Conservation (phyloP, 2,113 vertebrate species). For the Oncorhynchus tshawytscha region DNA sequence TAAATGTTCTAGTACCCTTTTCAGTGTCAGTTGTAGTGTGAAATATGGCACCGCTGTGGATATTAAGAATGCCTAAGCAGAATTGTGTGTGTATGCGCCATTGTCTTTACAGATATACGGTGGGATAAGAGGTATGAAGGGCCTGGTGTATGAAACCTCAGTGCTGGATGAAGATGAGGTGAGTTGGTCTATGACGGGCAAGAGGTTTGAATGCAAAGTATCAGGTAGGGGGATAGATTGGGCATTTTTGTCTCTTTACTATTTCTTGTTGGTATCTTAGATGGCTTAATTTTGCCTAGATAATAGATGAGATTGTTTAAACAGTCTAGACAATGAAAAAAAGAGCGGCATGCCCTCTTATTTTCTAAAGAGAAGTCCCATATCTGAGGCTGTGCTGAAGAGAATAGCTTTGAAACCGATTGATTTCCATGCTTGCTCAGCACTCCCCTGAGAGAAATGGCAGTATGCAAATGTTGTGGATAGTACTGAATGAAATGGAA, state of each 20-base stretch:
- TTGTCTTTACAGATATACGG: constrained; percentile 82
- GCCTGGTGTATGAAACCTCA: constrained; percentile 95
- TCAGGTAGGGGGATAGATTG: no score
- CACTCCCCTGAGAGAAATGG: no score
- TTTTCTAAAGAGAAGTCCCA: not conserved
- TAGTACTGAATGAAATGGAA: no score
- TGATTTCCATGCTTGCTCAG: not conserved
- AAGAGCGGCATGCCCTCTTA: no score
- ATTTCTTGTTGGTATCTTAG: no score
- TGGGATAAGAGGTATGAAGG: constrained; percentile 97
- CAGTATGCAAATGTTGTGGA: no score
- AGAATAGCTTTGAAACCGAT: not conserved
- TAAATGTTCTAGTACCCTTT: not conserved
- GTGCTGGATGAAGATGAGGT: constrained; percentile 97
- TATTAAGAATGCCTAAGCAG: not conserved
- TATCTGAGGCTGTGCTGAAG: not conserved
- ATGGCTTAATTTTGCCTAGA: no score
- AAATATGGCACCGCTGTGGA: not conserved
- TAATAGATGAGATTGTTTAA: no score
- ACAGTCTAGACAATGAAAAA: no score
- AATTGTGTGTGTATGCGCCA: not conserved
- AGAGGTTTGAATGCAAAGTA: not conserved
- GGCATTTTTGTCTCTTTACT: no score
- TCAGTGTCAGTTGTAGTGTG: not conserved
- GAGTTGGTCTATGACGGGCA: constrained; percentile 40